Base-by-base conservation (phyloP, 2,888 invertebrate genomes). In the Ormyrus pomaceus region DNA sequence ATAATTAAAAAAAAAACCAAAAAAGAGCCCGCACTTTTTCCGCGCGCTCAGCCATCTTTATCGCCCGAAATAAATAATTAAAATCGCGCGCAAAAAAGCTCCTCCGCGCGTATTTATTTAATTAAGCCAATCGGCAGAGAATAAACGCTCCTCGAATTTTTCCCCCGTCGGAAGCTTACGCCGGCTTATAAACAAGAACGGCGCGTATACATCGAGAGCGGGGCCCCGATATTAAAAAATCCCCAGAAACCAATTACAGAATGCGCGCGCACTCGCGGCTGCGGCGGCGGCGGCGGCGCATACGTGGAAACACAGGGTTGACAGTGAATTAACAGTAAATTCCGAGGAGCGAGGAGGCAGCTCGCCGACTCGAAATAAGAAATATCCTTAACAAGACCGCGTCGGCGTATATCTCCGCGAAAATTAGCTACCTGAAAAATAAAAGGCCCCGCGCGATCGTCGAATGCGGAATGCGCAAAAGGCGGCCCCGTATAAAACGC, bases 291-390 rank as follows among this genome's bases (percentile, higher is more conserved):
- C 9, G 8, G 13, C 8, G 50, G 13, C 65, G 53, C 53, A 34
- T 50, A n/a, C 53, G 45, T 13, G 62, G 50, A 80, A 68, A 80
- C 68, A 69, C 53, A 76, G 19, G 1, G 72, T 74, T 74, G 77
- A 70, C 81, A 78, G 77, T 78, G 81, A 81, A 81, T 78, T 81
- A 81, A 81, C 81, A 78, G 77, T 81, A 81, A 81, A 81, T 81
- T 81, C 53, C 53, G 69, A 56, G 56, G 9, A 10, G n/a, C 6
- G 56, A 11, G 6, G 51, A 50, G 53, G 53, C 45, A 19, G 51
- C 53, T 19, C 53, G 58, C 62, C 34, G 10, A 19, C 58, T 19
- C 34, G 45, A 65, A 65, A 59, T 70, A 74, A 79, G 74, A 74
- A 73, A 64, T 73, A 74, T 64, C 61, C 74, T 19, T 74, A 79